phyloP scores from a whole-genome alignment of 2,113 vertebrate genomes.

The Rhinichthys klamathensis region DNA sequence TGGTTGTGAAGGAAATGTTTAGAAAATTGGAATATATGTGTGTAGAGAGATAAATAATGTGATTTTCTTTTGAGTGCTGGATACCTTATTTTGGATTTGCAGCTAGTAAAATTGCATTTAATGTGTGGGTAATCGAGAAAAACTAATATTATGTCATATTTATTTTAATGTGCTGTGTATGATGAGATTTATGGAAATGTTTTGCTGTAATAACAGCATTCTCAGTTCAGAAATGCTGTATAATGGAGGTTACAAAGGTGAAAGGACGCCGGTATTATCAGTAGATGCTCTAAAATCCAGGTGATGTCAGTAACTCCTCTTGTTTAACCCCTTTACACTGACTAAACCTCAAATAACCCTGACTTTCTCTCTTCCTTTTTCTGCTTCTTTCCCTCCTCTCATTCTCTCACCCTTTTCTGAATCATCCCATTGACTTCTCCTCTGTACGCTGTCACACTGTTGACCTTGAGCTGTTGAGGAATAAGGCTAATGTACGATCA shows the following conservation, averaged over 20 bases:
- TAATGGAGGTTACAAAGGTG: not conserved
- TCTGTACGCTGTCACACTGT: not conserved
- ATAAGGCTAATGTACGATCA: not conserved
- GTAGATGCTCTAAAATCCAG: not conserved
- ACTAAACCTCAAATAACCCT: not conserved
- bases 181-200: not conserved
- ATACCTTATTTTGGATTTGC: not conserved
- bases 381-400: not conserved
- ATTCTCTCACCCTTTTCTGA: not conserved
- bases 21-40: not conserved
- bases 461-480: slow-evolving; percentile 16
- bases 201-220: too few species aligned
- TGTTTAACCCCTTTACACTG: not conserved
- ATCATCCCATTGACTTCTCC: not conserved
- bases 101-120: not conserved
- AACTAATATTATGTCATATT: not conserved
- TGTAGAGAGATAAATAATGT: not conserved
- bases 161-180: not conserved
- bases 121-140: not conserved
- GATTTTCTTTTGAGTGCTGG: not conserved
- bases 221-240: not conserved
- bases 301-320: not conserved
- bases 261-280: not conserved
- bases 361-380: not conserved
- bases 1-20: not conserved